Conservation (phyloP, 92 coral and sea anemone species). For the Epizoanthus ramosus region DNA sequence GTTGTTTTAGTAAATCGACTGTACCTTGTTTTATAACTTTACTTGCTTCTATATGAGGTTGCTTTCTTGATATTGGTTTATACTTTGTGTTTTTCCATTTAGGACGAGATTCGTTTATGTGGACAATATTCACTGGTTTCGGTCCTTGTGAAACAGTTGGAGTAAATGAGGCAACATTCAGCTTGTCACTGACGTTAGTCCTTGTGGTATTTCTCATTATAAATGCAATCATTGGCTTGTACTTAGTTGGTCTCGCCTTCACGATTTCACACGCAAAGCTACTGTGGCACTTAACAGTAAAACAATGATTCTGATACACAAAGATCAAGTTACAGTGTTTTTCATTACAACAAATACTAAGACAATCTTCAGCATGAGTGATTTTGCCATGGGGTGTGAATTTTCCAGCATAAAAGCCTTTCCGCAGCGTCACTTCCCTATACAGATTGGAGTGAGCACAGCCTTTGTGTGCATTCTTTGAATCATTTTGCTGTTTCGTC, state of each 20-base stretch:
- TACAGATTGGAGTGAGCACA: conserved; percentile 76
- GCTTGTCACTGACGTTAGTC: conserved; percentile 42
- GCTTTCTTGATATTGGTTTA: conserved; percentile 3
- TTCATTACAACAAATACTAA: conserved; percentile 75
- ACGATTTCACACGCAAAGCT: conserved; percentile 89
- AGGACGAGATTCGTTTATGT: conserved; percentile 55
- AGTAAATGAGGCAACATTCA: conserved; percentile 35
- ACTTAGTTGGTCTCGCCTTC: conserved; percentile 72
- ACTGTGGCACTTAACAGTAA: conserved; percentile 82
- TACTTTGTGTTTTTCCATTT: background rate
- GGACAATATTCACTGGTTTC: conserved; percentile 68
- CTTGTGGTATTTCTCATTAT: conserved; percentile 68
- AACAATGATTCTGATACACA: conserved; percentile 85
- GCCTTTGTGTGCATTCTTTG: conserved; percentile 9
- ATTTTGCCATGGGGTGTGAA: conserved; percentile 80
- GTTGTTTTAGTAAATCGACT: conserved; percentile 16
- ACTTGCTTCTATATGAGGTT: background rate
- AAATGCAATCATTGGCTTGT: conserved; percentile 82
- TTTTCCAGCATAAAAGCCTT: conserved; percentile 86
- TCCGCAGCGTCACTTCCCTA: conserved; percentile 85
- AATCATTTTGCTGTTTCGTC: conserved; percentile 7
- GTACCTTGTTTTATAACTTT: conserved; percentile 4
- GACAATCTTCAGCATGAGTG: conserved; percentile 73
- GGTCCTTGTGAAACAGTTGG: conserved; percentile 21
- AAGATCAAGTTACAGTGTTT: conserved; percentile 83